Evolutionary conservation across 2,888 invertebrate genomes (phyloP), one percentile per base, ranked within the genome.

Genomic region (Bruchidius siliquastri): DNA sequence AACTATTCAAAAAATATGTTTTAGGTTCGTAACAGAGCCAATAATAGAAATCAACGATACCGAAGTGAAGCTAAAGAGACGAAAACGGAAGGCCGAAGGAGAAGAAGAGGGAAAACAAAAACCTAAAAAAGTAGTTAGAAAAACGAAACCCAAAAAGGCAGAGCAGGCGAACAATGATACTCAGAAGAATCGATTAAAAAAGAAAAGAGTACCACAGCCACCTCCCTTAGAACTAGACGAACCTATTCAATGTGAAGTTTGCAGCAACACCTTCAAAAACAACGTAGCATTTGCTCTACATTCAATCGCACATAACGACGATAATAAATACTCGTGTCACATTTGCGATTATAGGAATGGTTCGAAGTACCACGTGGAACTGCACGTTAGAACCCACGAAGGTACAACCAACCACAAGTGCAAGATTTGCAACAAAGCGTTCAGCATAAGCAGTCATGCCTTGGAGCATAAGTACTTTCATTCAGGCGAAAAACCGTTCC

Each of bases 401-500:
- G 81, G 81, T 0, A 88, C 87, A 0, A 84, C 82, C 22, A 88
- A 88, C 76, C 87, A 81, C 73, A 84, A 84, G 0, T 90, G 90
- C 74, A 81, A 83, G 0, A 77, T 81, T 0, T 90, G 90, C 76
- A 81, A 84, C 0, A 89, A 88, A 77, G 84, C 87, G 0, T 90
- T 89, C 74, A 80, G 84, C 0, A 74, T 87, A 68, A 87, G 87
- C 74, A 88, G 88, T 67, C 88, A 88, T 81, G 88, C 89, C 32
- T 86, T 87, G 20, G 85, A 85, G 69, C 85, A 85, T 75, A 84
- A 84, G 76, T 82, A 84, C 74, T 84, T 83, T 75, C 90, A 90
- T 75, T 88, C 88, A 0, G 89, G 89, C 0, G 89, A 89, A 75
- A 89, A 89, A 69, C 85, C 85, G 20, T 84, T 84, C 69, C 82